Percentiles rank a stretch among this genome's conserved stretches.
These are phyloP conservation scores for Pinna nobilis DNA, from an alignment of 1,140 invertebrate genomes.

Conservation along the genomic window DNA sequence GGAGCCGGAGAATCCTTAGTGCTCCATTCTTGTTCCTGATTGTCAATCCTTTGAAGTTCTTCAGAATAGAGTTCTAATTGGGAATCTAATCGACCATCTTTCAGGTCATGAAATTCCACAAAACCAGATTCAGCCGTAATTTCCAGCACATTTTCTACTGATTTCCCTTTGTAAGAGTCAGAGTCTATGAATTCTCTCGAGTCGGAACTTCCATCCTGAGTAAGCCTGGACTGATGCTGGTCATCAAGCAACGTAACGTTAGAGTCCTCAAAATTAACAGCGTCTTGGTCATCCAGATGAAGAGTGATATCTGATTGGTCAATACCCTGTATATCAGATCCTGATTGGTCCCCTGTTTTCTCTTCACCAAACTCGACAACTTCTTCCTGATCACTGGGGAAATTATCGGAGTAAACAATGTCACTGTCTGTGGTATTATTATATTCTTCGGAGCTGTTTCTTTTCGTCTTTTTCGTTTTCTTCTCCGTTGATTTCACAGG, in stretches of 20 bases:
- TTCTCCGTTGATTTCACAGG: slow-evolving; percentile 38
- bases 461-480: slow-evolving; percentile 38
- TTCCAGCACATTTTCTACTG: too few relatives aligned
- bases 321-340: background rate
- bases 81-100: too few relatives aligned
- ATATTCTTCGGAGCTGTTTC: slow-evolving; percentile 66
- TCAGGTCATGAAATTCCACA: too few relatives aligned
- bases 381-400: background rate
- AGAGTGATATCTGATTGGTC: background rate
- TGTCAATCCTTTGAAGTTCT: background rate
- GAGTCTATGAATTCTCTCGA: too few relatives aligned
- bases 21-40: too few relatives aligned
- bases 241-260: background rate
- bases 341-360: background rate
- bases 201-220: background rate
- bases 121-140: slow-evolving; percentile 19
- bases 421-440: slow-evolving; percentile 63
- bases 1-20: too few relatives aligned
- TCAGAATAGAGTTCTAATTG: background rate
- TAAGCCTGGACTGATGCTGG: background rate
- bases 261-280: background rate
- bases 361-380: background rate
- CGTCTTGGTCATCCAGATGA: background rate
- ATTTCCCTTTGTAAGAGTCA: too few relatives aligned
- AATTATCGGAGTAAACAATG: slow-evolving; percentile 61